A percentile compares a stretch with the other conserved stretches of the same genome.
These are phyloP conservation scores for Furnarius figulus DNA, from an alignment of 2,113 vertebrate genomes.

Conservation along the genomic window DNA sequence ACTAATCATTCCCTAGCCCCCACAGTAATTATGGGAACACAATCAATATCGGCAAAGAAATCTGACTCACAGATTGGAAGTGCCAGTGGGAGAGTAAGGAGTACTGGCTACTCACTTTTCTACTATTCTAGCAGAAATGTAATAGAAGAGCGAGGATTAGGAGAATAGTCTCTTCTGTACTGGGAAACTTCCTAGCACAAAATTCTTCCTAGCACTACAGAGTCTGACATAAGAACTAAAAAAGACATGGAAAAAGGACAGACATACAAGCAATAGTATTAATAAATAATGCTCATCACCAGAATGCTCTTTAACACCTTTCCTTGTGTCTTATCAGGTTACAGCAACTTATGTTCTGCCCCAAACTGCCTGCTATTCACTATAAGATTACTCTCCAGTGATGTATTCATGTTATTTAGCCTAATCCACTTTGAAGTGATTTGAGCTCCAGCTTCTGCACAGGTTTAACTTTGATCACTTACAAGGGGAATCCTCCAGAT, in stretches of 20 bases:
- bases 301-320: conserved; percentile 12
- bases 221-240: not conserved
- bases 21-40: not conserved
- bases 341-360: not conserved
- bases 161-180: not conserved
- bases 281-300: not conserved
- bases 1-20: not conserved
- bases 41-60: not conserved
- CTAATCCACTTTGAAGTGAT: conserved; percentile 61
- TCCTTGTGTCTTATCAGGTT: not conserved
- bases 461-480: conserved; percentile 57
- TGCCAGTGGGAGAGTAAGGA: not conserved
- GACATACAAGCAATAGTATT: not conserved
- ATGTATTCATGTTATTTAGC: conserved; percentile 27
- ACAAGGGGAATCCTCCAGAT: conserved; percentile 46
- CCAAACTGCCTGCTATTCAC: not conserved
- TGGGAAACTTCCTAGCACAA: not conserved
- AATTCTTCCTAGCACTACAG: not conserved
- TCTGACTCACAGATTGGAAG: not conserved
- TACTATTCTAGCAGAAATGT: not conserved
- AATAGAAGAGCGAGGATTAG: not conserved
- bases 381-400: not conserved
- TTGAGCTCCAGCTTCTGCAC: conserved; percentile 38
- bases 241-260: not conserved
- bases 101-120: not conserved